Percentiles rank a stretch among this genome's conserved stretches.
Conservation (phyloP, 92 coral and sea anemone species). For the Epizoanthus scotinus region DNA sequence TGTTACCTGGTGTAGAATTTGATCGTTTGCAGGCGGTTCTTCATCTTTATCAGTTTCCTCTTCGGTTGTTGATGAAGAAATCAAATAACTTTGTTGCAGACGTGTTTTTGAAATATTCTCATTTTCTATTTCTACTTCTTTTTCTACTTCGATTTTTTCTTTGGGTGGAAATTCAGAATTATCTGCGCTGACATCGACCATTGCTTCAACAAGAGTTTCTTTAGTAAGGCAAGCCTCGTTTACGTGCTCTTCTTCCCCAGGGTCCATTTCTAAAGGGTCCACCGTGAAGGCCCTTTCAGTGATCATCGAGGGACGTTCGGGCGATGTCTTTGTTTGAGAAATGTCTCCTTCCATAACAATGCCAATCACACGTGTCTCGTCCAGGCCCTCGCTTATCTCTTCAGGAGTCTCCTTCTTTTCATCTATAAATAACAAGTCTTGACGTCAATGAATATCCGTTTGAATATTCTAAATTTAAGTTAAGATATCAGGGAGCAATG, state of each 20-base stretch:
- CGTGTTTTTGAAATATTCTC: not conserved
- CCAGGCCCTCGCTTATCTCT: slow-evolving; percentile 10
- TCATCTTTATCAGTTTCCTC: not conserved
- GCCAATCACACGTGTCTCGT: slow-evolving; percentile 10
- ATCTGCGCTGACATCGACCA: not conserved
- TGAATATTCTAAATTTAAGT: not conserved
- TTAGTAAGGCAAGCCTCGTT: not conserved
- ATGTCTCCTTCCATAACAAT: slow-evolving; percentile 27
- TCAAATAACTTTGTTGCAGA: not conserved
- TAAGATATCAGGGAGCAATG: not conserved
- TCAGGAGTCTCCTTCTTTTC: slow-evolving; percentile 21
- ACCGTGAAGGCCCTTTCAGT: slow-evolving; percentile 1
- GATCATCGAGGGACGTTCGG: not conserved
- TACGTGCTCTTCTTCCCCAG: not conserved
- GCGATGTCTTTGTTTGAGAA: not conserved
- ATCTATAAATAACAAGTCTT: not conserved
- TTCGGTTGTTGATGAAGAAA: not conserved
- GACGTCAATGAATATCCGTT: not conserved
- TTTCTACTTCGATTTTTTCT: not conserved
- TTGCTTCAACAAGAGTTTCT: slow-evolving; percentile 6
- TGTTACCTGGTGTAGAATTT: not conserved
- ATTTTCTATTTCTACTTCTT: not conserved
- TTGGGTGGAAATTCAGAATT: not conserved
- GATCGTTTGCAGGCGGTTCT: not conserved
- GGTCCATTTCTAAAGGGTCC: not conserved